Evolutionary conservation across 2,113 vertebrate species (phyloP).

Genomic region (Periophthalmodon schlosseri): DNA sequence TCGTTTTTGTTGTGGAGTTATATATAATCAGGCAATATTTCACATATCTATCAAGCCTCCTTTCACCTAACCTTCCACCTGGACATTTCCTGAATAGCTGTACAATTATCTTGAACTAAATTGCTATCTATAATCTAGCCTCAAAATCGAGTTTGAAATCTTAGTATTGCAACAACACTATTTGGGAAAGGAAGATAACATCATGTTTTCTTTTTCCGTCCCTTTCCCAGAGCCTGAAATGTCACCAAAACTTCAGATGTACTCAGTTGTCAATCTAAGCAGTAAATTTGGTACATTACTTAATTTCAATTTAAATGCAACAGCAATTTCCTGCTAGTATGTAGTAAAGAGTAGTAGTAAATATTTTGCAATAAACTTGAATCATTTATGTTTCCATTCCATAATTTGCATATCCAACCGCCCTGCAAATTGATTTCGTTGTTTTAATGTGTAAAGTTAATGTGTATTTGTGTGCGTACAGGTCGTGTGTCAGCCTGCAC

Average conservation of each 20-base stretch:
- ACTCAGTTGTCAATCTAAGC: not conserved
- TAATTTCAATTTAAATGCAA: not conserved
- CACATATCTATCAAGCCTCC: no score
- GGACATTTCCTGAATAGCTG: no score
- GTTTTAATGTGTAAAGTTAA: slow-evolving; percentile 5
- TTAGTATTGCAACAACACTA: not conserved
- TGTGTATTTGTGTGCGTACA: not conserved
- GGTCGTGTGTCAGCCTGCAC: slow-evolving; percentile 14
- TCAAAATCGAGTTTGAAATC: not conserved
- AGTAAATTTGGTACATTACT: not conserved
- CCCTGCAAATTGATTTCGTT: not conserved
- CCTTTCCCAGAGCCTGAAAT: not conserved
- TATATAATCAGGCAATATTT: no score
- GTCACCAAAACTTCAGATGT: not conserved
- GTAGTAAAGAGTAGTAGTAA: not conserved
- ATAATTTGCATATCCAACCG: not conserved
- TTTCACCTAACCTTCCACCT: no score
- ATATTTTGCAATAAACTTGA: not conserved
- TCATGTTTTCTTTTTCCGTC: not conserved
- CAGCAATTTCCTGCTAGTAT: not conserved
- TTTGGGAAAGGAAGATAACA: not conserved
- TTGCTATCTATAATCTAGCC: no score
- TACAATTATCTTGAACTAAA: no score
- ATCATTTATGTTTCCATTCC: not conserved
- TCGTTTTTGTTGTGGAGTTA: not conserved